A percentile compares a stretch with the other conserved stretches of the same genome.
phyloP scores from a whole-genome alignment of 2,888 invertebrate genomes.

The Conistra vaccinii region DNA sequence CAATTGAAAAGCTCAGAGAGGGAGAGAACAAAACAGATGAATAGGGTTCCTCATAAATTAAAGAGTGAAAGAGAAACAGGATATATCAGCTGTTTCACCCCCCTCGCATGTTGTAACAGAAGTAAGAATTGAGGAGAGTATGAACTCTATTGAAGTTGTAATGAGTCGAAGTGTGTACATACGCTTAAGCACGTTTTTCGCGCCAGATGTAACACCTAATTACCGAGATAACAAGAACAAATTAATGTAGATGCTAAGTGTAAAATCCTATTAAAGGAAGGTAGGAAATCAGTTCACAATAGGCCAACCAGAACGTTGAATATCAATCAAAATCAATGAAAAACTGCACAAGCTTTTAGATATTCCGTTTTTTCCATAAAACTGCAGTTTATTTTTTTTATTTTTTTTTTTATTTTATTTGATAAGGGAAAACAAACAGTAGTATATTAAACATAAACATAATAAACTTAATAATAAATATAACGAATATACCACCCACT shows the following conservation, averaged over 20 bases:
- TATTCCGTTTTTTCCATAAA: not conserved
- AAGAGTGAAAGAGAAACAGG: constrained; percentile 34
- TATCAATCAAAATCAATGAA: not conserved
- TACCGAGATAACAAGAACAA: not conserved
- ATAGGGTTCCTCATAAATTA: not conserved
- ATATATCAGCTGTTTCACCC: constrained; percentile 37
- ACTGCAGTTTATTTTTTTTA: no score
- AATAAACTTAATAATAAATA: no score
- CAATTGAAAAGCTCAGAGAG: constrained; percentile 5
- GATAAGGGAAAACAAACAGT: no score
- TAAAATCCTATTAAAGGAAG: no score
- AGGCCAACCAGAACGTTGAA: no score
- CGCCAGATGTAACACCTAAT: not conserved
- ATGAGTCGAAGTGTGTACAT: not conserved
- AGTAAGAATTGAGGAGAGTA: not conserved
- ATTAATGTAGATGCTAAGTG: not conserved
- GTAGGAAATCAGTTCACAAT: not conserved
- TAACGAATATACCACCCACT: no score
- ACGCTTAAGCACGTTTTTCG: not conserved
- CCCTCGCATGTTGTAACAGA: constrained; percentile 1
- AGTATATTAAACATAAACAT: no score
- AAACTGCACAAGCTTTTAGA: not conserved
- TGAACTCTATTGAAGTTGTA: not conserved
- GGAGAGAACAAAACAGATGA: constrained; percentile 17
- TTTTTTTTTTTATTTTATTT: no score